Base-by-base conservation (phyloP, 2,888 invertebrate genomes). In the Agrypnus murinus region DNA sequence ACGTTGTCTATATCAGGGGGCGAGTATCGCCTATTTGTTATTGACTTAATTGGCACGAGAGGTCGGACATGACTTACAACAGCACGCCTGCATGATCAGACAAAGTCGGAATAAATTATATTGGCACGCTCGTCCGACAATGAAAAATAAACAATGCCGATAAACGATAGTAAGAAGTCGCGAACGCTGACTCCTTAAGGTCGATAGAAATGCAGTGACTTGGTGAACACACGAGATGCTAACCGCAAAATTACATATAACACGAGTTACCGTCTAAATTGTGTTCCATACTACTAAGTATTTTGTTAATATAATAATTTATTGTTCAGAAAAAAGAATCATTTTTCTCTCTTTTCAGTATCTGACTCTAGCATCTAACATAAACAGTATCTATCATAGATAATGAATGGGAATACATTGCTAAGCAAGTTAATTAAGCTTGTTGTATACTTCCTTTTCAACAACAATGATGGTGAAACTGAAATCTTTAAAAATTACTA, bases 21-120 rank as follows among this genome's bases (percentile, higher is more conserved):
- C 38, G 67, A 67, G 19, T 32, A 31, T 59, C 40, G 72, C 71
- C 76, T 74, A 78, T 79, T 80, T 78, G 79, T 79, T 78, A 75
- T 74, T 67, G 74, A 74, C 78, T 77, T 79, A 80, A 80, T 80
- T 79, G 79, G 78, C 77, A 74, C 76, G 76, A 77, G 75, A 76
- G 74, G 67, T 76, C 74, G 74, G 77, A 77, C 77, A 77, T 78
- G 78, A 77, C 78, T 76, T 74, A 77, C 73, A 74, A 76, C 68
- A 71, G 72, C 77, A 78, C 77, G 79, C 77, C 76, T 63, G 74
- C 74, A 68, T 74, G 77, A 77, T 77, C 77, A 76, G 77, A 75
- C 76, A 76, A 65, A 75, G 67, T 70, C 59, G 25, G 75, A 75
- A 78, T 78, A 78, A 78, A 78, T 78, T 77, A 77, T 75, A 75